Evolutionary conservation across 2,797 vertebrate genomes (phyloP).

Genomic region (Poeciliopsis presidionis): DNA sequence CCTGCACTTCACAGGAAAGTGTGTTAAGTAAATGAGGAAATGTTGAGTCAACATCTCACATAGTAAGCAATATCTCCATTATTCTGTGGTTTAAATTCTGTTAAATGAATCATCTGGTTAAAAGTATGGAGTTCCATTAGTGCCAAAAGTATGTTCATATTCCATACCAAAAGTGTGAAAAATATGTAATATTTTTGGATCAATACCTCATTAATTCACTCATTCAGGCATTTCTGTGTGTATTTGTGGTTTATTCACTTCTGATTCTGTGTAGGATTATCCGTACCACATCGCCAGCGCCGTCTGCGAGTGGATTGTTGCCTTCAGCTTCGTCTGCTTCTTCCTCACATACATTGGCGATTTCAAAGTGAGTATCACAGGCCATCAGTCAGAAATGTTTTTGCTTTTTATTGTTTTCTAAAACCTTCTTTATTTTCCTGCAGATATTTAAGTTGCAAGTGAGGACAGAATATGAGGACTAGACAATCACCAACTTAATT

Average conservation of each 20-base stretch:
- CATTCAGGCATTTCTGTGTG: not conserved
- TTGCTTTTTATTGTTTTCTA: not conserved
- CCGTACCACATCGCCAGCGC: conserved; percentile 84
- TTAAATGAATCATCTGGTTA: not conserved
- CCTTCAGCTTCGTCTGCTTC: conserved; percentile 93
- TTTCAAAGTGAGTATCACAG: conserved; percentile 87
- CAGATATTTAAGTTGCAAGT: conserved; percentile 77
- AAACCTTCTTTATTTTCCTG: conserved; percentile 2
- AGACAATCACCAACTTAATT: not conserved
- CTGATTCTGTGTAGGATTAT: conserved; percentile 79
- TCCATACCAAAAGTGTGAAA: not conserved
- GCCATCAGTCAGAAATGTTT: not conserved
- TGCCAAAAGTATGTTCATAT: too few species aligned
- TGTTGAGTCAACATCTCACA: not conserved
- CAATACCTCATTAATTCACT: not conserved
- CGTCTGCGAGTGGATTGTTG: conserved; percentile 89
- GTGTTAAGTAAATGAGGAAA: not conserved
- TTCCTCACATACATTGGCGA: conserved; percentile 93
- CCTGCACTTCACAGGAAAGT: not conserved
- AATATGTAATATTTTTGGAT: not conserved
- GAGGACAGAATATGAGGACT: conserved; percentile 40
- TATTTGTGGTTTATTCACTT: accelerated
- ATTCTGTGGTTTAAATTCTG: not conserved
- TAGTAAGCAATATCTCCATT: not conserved
- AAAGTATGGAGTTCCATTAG: too few species aligned